Base-by-base conservation (phyloP, 1,140 invertebrate species). In the Lutraria rhynchaena region DNA sequence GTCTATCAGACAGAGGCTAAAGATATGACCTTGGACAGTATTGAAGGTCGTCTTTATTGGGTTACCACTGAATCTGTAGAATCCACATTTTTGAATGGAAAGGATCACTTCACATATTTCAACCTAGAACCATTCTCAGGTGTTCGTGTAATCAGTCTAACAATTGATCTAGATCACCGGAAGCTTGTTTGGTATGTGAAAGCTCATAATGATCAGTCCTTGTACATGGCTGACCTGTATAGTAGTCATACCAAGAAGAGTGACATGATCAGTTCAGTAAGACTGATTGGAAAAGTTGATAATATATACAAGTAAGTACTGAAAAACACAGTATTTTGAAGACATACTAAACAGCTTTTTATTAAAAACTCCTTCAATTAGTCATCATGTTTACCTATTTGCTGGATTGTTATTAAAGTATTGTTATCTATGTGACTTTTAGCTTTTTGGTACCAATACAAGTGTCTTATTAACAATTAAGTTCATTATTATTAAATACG, bases 1-100 rank as follows among this genome's bases (percentile, higher is more conserved):
- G 94, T 98, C 63, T 95, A 96, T 81, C 92, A 96, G 13, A 95
- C 96, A 2, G 94, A 95, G 22, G 96, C 96, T 1, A 95, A 95
- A 87, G 95, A 97, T 87, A 90, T 98, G 22, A 95, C 95, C 35
- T 94, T 98, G 31, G 97, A 99, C 90, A 95, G 96, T 0, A 84
- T 95, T 2, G 94, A 95, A 83, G 97, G 96, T 0, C 95, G 95
- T 84, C 93, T 99, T 29, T 97, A 98, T 87, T 99, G 97, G 95
- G 96, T 96, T 11, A 98, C 97, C 0, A 95, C 95, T 0, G 95
- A 96, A 82, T 95, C 95, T 0, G 94, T 98, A 0, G 96, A 97
- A 92, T 95, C 95, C 49, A 94, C 96, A 0, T 93, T 95, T 51
- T 92, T 97, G 0, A 97, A 97, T 92, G 97, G 96, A 0, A 95